These are phyloP conservation scores for Neopelma chrysocephalum DNA, from an alignment of 2,797 vertebrate genomes.

Conservation along the genomic window DNA sequence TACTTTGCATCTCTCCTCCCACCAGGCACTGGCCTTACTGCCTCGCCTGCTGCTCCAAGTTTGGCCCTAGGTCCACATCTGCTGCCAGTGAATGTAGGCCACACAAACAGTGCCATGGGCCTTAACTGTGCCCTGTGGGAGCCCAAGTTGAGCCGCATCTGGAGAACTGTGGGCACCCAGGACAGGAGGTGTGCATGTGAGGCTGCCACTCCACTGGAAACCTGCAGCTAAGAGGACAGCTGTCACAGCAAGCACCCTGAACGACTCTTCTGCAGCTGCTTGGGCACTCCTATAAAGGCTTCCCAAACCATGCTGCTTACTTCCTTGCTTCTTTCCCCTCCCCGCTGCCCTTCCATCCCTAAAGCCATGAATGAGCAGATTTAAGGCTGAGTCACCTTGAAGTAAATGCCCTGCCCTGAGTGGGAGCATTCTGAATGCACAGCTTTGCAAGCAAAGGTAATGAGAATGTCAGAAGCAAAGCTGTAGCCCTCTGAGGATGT, in stretches of 20 bases:
- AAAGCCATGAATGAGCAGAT: not conserved
- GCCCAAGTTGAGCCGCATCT: rapidly evolving
- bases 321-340: not conserved
- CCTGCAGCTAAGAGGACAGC: not conserved
- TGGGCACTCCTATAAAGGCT: not conserved
- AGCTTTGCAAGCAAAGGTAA: not conserved
- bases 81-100: not conserved
- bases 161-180: rapidly evolving
- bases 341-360: not conserved
- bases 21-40: too few relatives aligned
- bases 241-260: rapidly evolving
- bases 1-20: not conserved
- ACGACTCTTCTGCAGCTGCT: rapidly evolving
- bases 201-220: not conserved
- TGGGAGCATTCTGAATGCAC: not conserved
- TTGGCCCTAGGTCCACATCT: rapidly evolving
- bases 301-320: rapidly evolving
- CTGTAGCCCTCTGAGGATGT: not conserved
- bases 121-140: rapidly evolving
- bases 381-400: not conserved
- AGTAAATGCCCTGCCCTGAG: too few relatives aligned
- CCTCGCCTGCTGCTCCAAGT: not conserved
- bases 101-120: rapidly evolving
- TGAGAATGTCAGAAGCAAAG: rapidly evolving
- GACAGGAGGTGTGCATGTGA: not conserved